Percentiles rank a stretch among this genome's conserved stretches.
Conservation (phyloP, 2,888 invertebrate genomes). For the Trypoxylon attenuatum region DNA sequence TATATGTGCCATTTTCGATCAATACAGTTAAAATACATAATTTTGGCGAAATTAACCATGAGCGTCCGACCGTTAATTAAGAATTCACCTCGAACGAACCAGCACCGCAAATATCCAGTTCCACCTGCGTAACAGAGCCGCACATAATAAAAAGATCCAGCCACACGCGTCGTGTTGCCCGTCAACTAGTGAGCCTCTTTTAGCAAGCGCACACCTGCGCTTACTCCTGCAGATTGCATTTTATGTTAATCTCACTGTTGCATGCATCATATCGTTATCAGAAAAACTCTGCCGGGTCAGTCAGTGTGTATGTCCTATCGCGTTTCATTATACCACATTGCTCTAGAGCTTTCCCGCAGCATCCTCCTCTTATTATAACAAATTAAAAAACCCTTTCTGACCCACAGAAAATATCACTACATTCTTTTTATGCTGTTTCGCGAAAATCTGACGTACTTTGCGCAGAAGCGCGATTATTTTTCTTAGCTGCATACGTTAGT, state of each 20-base stretch:
- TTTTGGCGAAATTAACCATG: constrained; percentile 5
- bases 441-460: background rate
- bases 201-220: constrained; percentile 5
- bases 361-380: no score
- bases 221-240: constrained; percentile 19
- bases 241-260: constrained; percentile 29
- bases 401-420: no score
- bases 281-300: no score
- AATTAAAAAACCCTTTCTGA: no score
- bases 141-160: constrained; percentile 9
- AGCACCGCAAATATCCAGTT: background rate
- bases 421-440: no score
- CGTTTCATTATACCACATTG: no score
- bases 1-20: no score
- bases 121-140: background rate
- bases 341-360: no score
- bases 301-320: no score
- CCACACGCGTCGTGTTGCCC: background rate
- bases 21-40: background rate
- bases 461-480: background rate
- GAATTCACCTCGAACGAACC: constrained; percentile 6
- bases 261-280: no score
- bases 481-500: no score
- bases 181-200: background rate
- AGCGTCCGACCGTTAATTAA: constrained; percentile 12